Evolutionary conservation across 2,113 vertebrate species (phyloP), one percentile per base, ranked within the genome.

Genomic region (Chaenocephalus aceratus): DNA sequence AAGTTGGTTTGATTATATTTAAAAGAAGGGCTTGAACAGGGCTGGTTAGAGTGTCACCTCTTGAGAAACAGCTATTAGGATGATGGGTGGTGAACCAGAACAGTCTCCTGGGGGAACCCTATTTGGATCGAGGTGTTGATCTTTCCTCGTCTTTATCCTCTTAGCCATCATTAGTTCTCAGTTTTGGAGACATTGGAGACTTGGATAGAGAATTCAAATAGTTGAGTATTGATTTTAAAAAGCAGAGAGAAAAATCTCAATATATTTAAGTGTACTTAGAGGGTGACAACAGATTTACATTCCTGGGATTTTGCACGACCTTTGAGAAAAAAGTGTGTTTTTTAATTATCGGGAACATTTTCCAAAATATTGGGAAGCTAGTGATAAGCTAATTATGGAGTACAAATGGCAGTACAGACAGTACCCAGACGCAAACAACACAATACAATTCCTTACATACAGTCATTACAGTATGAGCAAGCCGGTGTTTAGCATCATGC

Each of bases 21-120:
- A 61, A 71, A 58, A 34, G 1, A 30, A 63, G n/a, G 41, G 10
- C 6, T 30, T n/a, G 15, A 15, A 52, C 4, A 21, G 45, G 10
- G 59, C 45, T 72, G n/a, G 48, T 36, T 73, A 18, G 9, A 52
- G 23, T 57, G 60, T 49, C 63, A 59, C 13, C 13, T 80, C 69
- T 44, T 73, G 59, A 68, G 41, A 67, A 87, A 81, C 51, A 63
- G 45, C 8, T 51, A 54, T 54, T 46, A n/a, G 36, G 21, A 44
- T 66, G 48, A 61, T 30, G 16, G 21, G 10, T 26, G 23, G 41
- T 75, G 45, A 80, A 83, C 46, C 36, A 26, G 30, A 58, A 64
- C 30, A 3, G 23, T 49, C 44, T 74, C 58, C 48, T 46, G 15
- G 56, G 21, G 45, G 34, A 82, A 48, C 18, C 9, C 26, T n/a